phyloP scores from a whole-genome alignment of 2,888 invertebrate species.

The Pogonocherus hispidulus region DNA sequence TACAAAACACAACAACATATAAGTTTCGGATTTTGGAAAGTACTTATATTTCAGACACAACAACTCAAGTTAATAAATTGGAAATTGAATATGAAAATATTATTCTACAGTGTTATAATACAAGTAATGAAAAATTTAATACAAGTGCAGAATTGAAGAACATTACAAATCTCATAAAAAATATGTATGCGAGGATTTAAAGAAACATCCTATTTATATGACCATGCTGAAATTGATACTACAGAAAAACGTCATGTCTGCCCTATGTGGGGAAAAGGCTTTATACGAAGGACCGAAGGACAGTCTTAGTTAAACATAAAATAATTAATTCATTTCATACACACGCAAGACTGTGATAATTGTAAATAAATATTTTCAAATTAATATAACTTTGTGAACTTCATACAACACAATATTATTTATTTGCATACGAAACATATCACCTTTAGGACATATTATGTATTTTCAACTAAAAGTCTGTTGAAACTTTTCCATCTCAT shows the following conservation, averaged over 20 bases:
- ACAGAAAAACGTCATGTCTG: constrained; percentile 50
- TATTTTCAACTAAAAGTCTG: too few relatives aligned
- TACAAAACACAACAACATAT: background rate
- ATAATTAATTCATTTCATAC: constrained; percentile 56
- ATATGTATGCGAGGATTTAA: constrained; percentile 44
- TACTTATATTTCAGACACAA: background rate
- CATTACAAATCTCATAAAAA: constrained; percentile 42
- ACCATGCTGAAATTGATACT: constrained; percentile 50
- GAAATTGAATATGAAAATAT: background rate
- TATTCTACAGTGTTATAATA: constrained; percentile 5
- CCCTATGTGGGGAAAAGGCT: constrained; percentile 54
- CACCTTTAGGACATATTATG: too few relatives aligned
- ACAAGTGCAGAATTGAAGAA: constrained; percentile 15
- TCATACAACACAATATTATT: too few relatives aligned
- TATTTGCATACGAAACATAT: too few relatives aligned
- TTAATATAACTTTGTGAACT: too few relatives aligned
- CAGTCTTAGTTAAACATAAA: constrained; percentile 54
- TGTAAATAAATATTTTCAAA: too few relatives aligned
- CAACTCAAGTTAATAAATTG: background rate
- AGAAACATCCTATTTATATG: constrained; percentile 43
- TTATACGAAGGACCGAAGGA: constrained; percentile 52
- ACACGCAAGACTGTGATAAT: constrained; percentile 53
- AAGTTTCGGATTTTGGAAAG: background rate
- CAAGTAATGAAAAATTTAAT: constrained; percentile 21
- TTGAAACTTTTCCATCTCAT: too few relatives aligned